Conservation (phyloP, 2,888 invertebrate species). For the Automeris io region DNA sequence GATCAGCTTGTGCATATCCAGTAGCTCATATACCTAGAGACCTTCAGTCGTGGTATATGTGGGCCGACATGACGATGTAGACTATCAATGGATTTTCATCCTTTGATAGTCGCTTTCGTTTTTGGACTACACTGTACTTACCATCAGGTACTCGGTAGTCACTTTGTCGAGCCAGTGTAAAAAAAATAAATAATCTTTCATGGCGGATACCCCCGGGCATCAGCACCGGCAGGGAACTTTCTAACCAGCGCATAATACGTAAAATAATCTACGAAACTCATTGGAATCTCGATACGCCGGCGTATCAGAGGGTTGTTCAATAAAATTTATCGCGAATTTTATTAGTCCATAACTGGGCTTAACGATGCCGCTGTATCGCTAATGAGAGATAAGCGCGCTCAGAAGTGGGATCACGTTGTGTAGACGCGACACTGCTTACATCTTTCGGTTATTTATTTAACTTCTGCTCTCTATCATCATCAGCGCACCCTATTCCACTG, state of each 20-base stretch:
- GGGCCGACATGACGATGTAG: too few relatives aligned
- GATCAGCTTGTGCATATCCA: too few relatives aligned
- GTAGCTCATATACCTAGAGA: too few relatives aligned
- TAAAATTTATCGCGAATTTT: constrained; percentile 46
- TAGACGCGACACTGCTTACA: constrained; percentile 2
- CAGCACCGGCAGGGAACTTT: constrained; percentile 4
- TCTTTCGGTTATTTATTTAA: too few relatives aligned
- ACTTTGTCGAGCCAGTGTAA: too few relatives aligned
- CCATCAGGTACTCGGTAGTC: too few relatives aligned
- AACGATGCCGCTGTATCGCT: constrained; percentile 39
- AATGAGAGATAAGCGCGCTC: constrained; percentile 41
- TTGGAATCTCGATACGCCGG: constrained; percentile 18
- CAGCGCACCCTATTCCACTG: too few relatives aligned
- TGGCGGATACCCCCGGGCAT: not conserved
- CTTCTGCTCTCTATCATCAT: too few relatives aligned
- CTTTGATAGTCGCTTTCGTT: too few relatives aligned
- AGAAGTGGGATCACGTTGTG: not conserved
- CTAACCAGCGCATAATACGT: constrained; percentile 19
- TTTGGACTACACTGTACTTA: too few relatives aligned
- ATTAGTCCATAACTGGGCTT: constrained; percentile 37
- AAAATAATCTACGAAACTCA: constrained; percentile 21
- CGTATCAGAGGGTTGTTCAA: constrained; percentile 20
- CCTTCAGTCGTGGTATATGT: too few relatives aligned
- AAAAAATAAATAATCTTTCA: not conserved
- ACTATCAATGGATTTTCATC: too few relatives aligned